Evolutionary conservation across 2,888 invertebrate genomes (phyloP), one percentile per base, ranked within the genome.

Genomic region (Euzetes globulus): DNA sequence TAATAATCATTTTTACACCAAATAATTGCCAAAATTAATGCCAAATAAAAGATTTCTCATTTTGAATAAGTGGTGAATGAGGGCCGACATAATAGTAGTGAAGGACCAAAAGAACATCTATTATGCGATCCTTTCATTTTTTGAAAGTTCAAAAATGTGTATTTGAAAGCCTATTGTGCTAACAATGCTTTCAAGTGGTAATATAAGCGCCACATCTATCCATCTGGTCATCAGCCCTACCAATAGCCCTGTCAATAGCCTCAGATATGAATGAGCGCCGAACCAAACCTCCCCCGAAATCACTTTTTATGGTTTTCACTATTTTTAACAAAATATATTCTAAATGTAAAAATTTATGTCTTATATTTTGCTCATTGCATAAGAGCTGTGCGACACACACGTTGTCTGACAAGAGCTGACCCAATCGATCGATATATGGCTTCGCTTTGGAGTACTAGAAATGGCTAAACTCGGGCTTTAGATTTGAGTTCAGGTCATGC

Each of bases 241-340:
- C 41, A 41, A 41, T 41, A 41, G 41, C 41, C 41, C 13, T n/a
- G n/a, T n/a, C 60, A 60, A 29, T 60, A 60, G 60, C 60, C 29
- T 5, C 37, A 68, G 45, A 45, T 41, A 17, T 37, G 29, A 65
- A n/a, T 19, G 63, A 65, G 63, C 22, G 37, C 63, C 63, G 33
- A 27, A 45, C 70, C 47, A 47, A 70, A 41, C 70, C 70, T 70
- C 70, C 70, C 70, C 70, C 70, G 27, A 58, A 60, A 70, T 70
- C 25, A 70, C 47, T 70, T 45, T 70, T 70, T 70, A 70, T 70
- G 47, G 25, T 41, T 37, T 70, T 70, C 17, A 29, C 41, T 37
- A 22, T 65, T 41, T 70, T 47, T 70, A 19, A 70, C 47, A 70
- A 41, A 70, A 47, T 47, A 9, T 7, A 25, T 70, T 70, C 47